phyloP scores from a whole-genome alignment of 1,140 invertebrate genomes.

The Nasonia vitripennis region DNA sequence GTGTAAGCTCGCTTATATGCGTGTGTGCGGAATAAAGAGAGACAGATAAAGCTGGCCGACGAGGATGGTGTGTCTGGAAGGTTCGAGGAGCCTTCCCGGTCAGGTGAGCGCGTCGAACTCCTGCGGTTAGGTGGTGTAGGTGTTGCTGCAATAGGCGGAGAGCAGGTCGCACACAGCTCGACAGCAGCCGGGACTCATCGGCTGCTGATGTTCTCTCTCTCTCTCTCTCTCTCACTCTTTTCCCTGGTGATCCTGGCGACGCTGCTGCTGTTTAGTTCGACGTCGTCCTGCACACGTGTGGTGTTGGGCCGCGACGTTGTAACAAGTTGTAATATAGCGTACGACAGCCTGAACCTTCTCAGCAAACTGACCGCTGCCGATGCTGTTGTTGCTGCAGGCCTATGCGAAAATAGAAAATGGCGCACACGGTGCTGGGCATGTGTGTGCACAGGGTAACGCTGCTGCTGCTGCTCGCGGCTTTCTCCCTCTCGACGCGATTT shows the following conservation, averaged over 20 bases:
- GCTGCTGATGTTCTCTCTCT: not conserved
- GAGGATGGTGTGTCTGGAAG: constrained; percentile 10
- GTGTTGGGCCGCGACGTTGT: constrained; percentile 48
- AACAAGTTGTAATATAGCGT: not conserved
- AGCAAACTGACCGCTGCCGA: not conserved
- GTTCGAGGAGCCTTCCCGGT: not conserved
- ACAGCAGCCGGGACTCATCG: not conserved
- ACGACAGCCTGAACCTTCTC: not conserved
- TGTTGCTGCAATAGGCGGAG: not conserved
- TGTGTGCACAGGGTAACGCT: not conserved
- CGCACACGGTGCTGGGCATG: constrained; percentile 50
- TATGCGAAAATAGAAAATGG: constrained; percentile 76
- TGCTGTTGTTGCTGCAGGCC: constrained; percentile 55
- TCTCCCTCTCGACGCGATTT: not conserved
- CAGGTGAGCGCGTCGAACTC: not conserved
- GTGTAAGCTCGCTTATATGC: too few relatives aligned
- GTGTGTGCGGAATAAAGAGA: not conserved
- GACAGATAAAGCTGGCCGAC: not conserved
- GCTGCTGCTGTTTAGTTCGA: constrained; percentile 43
- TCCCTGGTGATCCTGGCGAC: not conserved
- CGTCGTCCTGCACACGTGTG: constrained; percentile 52
- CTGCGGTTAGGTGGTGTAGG: not conserved
- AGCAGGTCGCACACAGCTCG: not conserved
- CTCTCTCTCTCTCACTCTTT: not conserved
- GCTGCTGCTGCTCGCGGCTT: not conserved